A percentile compares a stretch with the other conserved stretches of the same genome.
Evolutionary conservation across 2,888 invertebrate species (phyloP).

Genomic region (Andrena fulva): DNA sequence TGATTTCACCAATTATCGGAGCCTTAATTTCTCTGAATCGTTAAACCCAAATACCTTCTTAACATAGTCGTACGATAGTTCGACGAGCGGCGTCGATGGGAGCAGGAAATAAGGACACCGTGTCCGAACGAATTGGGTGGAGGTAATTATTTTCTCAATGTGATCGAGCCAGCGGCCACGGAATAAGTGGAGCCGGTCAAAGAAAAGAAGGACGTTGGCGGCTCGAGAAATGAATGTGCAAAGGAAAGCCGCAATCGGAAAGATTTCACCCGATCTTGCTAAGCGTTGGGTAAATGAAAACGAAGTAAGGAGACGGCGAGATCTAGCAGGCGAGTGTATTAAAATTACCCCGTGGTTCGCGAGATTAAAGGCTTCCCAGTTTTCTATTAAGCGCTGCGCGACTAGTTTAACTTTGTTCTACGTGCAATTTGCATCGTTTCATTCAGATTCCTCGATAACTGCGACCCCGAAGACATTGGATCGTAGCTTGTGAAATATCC

Average conservation of each 20-base stretch:
- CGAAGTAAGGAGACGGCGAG: not conserved
- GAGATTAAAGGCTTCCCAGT: constrained; percentile 3
- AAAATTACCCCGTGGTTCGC: constrained; percentile 10
- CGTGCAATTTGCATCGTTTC: constrained; percentile 1
- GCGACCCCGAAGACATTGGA: not conserved
- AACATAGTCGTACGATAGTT: not conserved
- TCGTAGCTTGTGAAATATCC: not conserved
- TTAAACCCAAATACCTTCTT: constrained; percentile 18
- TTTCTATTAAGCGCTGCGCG: constrained; percentile 6
- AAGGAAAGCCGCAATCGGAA: not conserved
- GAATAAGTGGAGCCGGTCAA: not conserved
- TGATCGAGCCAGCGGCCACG: not conserved
- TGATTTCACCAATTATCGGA: constrained; percentile 34
- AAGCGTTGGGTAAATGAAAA: not conserved
- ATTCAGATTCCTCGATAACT: not conserved
- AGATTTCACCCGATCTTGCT: not conserved
- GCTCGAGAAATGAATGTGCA: not conserved
- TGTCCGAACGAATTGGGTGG: not conserved
- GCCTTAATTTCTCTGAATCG: constrained; percentile 24
- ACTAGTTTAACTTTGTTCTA: constrained; percentile 6
- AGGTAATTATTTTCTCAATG: not conserved
- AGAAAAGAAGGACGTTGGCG: not conserved
- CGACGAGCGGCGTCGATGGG: not conserved
- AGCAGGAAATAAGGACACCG: not conserved
- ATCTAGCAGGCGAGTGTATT: constrained; percentile 1